These are phyloP conservation scores for Hypercompe scribonia DNA, from an alignment of 2,888 invertebrate genomes.

Conservation along the genomic window DNA sequence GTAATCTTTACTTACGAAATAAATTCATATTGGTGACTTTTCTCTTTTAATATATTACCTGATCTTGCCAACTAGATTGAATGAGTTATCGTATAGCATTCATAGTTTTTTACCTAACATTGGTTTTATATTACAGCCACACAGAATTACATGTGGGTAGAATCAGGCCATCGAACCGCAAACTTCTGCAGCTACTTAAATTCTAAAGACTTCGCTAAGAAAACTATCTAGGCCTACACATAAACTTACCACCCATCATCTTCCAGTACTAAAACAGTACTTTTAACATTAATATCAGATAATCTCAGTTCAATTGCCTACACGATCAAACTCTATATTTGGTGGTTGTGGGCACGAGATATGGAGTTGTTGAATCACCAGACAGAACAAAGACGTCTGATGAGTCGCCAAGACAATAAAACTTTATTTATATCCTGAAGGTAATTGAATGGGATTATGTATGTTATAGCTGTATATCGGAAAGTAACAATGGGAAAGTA, in stretches of 20 bases:
- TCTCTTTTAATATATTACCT: no score
- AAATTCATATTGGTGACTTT: no score
- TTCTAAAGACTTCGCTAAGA: constrained; percentile 2
- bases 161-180: not conserved
- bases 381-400: constrained; percentile 44
- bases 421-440: constrained; percentile 27
- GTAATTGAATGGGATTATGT: constrained; percentile 17
- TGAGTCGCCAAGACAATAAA: constrained; percentile 44
- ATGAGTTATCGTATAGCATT: not conserved
- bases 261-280: constrained; percentile 18
- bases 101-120: not conserved
- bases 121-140: not conserved
- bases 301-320: constrained; percentile 34
- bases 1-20: no score
- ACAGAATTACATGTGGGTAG: not conserved
- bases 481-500: not conserved
- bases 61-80: not conserved
- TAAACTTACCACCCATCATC: constrained; percentile 10
- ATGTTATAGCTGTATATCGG: not conserved
- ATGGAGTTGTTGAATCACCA: constrained; percentile 47
- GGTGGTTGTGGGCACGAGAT: constrained; percentile 38
- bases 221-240: constrained; percentile 12
- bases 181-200: not conserved
- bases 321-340: constrained; percentile 26
- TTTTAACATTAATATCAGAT: constrained; percentile 18